These are phyloP conservation scores for Dendropsophus ebraccatus DNA, from an alignment of 2,113 vertebrate species.

Conservation along the genomic window DNA sequence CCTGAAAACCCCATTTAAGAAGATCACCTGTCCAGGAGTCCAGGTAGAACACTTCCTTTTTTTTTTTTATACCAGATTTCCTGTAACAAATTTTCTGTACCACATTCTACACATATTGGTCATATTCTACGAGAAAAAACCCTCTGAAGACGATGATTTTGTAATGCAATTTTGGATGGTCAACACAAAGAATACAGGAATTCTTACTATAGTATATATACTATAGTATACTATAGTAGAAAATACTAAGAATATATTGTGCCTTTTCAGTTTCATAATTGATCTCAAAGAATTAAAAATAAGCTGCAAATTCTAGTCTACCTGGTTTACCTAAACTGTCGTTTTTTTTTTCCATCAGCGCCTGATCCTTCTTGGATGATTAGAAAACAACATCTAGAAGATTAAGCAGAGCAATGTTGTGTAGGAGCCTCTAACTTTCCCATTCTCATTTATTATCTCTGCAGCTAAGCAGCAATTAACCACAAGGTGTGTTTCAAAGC, in stretches of 20 bases:
- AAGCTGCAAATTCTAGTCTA: background rate
- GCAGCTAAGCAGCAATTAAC: slow-evolving; percentile 50
- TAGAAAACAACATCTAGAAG: slow-evolving; percentile 33
- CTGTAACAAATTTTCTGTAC: too few relatives aligned
- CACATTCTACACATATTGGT: too few relatives aligned
- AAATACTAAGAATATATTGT: too few relatives aligned
- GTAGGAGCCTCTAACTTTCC: slow-evolving; percentile 24
- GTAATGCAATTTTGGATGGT: background rate
- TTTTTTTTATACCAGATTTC: too few relatives aligned
- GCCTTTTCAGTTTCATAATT: background rate
- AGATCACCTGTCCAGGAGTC: too few relatives aligned
- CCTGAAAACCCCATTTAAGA: too few relatives aligned
- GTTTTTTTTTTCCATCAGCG: background rate
- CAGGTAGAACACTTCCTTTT: too few relatives aligned
- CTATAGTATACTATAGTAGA: too few relatives aligned
- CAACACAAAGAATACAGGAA: background rate
- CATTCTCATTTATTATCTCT: slow-evolving; percentile 44
- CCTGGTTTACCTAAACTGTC: background rate
- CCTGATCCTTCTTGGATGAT: slow-evolving; percentile 31
- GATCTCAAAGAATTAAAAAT: background rate
- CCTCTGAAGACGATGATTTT: background rate
- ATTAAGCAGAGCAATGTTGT: slow-evolving; percentile 31
- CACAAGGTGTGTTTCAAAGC: slow-evolving; percentile 55
- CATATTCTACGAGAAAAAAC: background rate
- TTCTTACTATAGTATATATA: too few relatives aligned